Conservation (phyloP, 1,140 invertebrate species). For the Lerema accius region DNA sequence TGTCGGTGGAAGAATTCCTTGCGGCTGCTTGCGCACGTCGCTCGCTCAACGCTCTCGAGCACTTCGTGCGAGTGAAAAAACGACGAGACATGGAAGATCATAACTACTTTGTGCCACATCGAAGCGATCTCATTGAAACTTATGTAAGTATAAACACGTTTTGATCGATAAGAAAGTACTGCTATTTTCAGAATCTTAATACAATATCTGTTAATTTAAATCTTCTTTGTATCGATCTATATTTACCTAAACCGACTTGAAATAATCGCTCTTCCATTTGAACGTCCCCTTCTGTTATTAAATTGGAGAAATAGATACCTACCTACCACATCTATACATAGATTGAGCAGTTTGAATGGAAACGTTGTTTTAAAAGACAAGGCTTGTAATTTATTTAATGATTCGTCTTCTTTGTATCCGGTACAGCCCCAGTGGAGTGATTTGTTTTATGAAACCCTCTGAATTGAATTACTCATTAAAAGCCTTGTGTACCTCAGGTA, state of each 20-base stretch:
- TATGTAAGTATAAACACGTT: slow-evolving; percentile 97
- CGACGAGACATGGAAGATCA: slow-evolving; percentile 97
- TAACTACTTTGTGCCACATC: slow-evolving; percentile 97
- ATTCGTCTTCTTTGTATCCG: slow-evolving; percentile 34
- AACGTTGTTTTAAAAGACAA: slow-evolving; percentile 34
- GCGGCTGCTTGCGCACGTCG: slow-evolving; percentile 95
- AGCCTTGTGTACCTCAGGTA: slow-evolving; percentile 6
- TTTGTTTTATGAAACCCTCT: slow-evolving; percentile 37
- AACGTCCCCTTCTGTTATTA: slow-evolving; percentile 1
- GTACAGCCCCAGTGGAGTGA: slow-evolving; percentile 30
- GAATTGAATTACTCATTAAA: slow-evolving; percentile 35
- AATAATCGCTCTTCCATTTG: slow-evolving; percentile 5
- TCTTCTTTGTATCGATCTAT: neutral
- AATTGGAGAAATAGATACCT: slow-evolving; percentile 26
- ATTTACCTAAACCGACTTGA: neutral
- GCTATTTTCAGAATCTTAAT: too few relatives aligned
- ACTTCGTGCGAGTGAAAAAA: slow-evolving; percentile 97
- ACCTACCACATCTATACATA: neutral
- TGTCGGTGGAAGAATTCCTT: slow-evolving; percentile 97
- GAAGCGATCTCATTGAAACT: slow-evolving; percentile 96
- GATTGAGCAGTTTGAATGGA: slow-evolving; percentile 14
- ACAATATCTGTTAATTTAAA: neutral
- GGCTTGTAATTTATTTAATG: slow-evolving; percentile 37
- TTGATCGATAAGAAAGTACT: too few relatives aligned
- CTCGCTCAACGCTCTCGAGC: slow-evolving; percentile 95